A percentile compares a stretch with the other conserved stretches of the same genome.
These are phyloP conservation scores for Acromyrmex heyeri DNA, from an alignment of 1,140 invertebrate genomes.

Conservation along the genomic window DNA sequence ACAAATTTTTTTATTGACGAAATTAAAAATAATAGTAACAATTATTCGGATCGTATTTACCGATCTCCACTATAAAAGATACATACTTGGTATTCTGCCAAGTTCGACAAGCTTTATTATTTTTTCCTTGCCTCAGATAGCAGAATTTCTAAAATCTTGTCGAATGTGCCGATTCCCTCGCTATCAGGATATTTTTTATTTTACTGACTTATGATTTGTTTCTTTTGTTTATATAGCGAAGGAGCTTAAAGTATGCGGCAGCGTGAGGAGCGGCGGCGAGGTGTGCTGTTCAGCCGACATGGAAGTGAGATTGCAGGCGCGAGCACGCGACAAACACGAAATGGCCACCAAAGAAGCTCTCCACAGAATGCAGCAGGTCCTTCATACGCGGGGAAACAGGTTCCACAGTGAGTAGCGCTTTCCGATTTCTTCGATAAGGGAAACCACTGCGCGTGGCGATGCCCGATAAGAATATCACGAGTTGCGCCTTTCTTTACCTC, in stretches of 20 bases:
- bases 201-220: constrained; percentile 39
- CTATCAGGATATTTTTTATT: not conserved
- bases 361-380: constrained; percentile 82
- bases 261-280: constrained; percentile 83
- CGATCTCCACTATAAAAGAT: not conserved
- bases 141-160: not conserved
- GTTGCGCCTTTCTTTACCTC: not conserved
- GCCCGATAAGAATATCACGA: constrained; percentile 11
- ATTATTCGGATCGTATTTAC: not conserved
- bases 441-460: not conserved
- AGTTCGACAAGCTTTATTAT: not conserved
- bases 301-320: constrained; percentile 83
- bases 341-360: constrained; percentile 84
- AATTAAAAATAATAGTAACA: not conserved
- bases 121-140: not conserved
- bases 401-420: constrained; percentile 83
- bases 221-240: constrained; percentile 80
- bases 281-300: constrained; percentile 86
- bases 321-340: constrained; percentile 84
- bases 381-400: constrained; percentile 80
- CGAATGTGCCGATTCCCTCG: not conserved
- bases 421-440: constrained; percentile 49
- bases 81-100: not conserved
- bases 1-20: not conserved
- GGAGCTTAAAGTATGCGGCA: constrained; percentile 84